A percentile compares a stretch with the other conserved stretches of the same genome.
Conservation (phyloP, 2,888 invertebrate genomes). For the Atherix ibis region DNA sequence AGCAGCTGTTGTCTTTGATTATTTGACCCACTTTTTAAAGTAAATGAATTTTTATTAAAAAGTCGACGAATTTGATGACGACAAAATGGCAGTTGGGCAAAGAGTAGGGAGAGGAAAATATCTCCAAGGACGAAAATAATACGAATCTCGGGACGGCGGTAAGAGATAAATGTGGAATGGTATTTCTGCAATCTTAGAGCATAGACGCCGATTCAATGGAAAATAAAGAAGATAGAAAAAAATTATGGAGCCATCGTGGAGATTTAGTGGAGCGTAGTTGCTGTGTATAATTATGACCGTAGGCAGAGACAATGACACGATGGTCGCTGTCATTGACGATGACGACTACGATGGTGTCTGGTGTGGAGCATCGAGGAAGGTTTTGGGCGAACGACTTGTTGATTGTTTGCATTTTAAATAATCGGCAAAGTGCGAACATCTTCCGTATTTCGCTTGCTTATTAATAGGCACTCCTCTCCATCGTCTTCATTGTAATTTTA, state of each 20-base stretch:
- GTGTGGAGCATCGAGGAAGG: too few relatives aligned
- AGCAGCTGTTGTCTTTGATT: neutral
- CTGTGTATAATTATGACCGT: too few relatives aligned
- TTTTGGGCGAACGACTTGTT: conserved; percentile 2
- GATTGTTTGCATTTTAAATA: conserved; percentile 3
- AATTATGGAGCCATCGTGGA: neutral
- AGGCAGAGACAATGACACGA: too few relatives aligned
- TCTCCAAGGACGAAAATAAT: neutral
- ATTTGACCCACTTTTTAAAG: conserved; percentile 3
- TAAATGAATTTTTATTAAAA: conserved; percentile 4
- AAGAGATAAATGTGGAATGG: neutral
- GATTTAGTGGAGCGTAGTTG: too few relatives aligned
- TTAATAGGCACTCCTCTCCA: too few relatives aligned
- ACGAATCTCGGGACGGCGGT: neutral
- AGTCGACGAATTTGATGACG: neutral
- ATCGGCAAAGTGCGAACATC: too few relatives aligned
- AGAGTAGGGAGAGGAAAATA: too few relatives aligned
- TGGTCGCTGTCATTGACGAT: too few relatives aligned
- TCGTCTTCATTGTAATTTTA: too few relatives aligned
- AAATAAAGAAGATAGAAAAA: neutral
- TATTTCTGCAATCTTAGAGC: neutral
- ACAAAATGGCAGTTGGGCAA: too few relatives aligned
- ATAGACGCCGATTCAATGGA: neutral
- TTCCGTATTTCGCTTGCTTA: too few relatives aligned
- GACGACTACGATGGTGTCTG: too few relatives aligned